These are phyloP conservation scores for Lagenorhynchus albirostris DNA, from an alignment of 2,113 vertebrate species.

Conservation along the genomic window DNA sequence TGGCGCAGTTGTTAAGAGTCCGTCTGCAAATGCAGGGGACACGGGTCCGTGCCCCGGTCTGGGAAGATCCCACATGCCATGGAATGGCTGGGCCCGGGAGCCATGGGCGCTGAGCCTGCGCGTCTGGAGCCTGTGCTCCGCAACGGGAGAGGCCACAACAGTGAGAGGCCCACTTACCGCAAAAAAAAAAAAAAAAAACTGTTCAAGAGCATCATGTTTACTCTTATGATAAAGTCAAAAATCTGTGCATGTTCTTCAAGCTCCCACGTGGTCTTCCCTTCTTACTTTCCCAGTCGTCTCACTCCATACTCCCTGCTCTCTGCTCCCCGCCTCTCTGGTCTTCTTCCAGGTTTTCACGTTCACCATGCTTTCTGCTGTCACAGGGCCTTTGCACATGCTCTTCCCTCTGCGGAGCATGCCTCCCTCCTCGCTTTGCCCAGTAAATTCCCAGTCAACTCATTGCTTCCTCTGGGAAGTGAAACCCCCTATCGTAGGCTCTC, in stretches of 20 bases:
- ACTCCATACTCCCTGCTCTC: background rate
- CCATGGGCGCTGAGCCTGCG: too few relatives aligned
- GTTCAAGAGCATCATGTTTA: background rate
- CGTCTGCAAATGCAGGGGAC: rapidly evolving
- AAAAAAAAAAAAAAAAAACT: background rate
- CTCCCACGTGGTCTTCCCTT: background rate
- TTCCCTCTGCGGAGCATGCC: background rate
- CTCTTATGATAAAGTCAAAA: background rate
- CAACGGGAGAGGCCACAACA: too few relatives aligned
- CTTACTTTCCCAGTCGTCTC: background rate
- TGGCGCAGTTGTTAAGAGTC: too few relatives aligned
- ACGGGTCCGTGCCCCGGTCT: rapidly evolving
- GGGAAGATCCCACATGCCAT: too few relatives aligned
- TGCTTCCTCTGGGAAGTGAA: background rate
- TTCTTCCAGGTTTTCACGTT: background rate
- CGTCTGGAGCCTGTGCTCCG: too few relatives aligned
- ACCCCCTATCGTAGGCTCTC: background rate
- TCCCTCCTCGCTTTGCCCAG: background rate
- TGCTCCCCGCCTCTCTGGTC: background rate
- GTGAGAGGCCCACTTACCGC: too few relatives aligned
- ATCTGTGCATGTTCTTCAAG: background rate
- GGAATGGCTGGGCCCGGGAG: too few relatives aligned
- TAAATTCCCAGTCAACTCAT: background rate
- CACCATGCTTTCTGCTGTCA: background rate
- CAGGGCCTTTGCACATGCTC: background rate